Evolutionary conservation across 2,888 invertebrate species (phyloP).

Genomic region (Aphodius granarius): DNA sequence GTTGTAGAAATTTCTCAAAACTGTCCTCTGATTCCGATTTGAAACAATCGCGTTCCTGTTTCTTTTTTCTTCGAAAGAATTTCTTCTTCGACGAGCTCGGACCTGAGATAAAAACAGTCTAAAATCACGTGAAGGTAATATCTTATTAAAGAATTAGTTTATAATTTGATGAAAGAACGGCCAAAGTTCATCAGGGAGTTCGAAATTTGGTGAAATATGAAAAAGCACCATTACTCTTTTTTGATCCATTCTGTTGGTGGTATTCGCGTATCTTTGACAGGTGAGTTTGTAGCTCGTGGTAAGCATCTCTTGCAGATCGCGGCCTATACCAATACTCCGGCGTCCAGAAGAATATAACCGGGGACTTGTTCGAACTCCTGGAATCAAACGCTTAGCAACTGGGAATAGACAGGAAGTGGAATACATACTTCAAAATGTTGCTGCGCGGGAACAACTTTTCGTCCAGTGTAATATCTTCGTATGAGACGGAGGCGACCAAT

Average conservation of each 20-base stretch:
- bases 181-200: background rate
- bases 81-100: conserved; percentile 17
- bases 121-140: background rate
- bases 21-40: conserved; percentile 31
- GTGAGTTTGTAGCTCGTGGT: conserved; percentile 51
- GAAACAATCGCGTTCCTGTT: conserved; percentile 29
- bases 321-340: conserved; percentile 61
- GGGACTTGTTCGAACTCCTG: conserved; percentile 42
- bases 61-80: conserved; percentile 23
- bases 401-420: background rate
- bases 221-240: conserved; percentile 29
- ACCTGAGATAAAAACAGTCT: no score
- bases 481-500: conserved; percentile 54
- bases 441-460: conserved; percentile 32
- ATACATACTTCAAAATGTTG: conserved; percentile 37
- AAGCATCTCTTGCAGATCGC: conserved; percentile 52
- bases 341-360: conserved; percentile 59
- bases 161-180: no score
- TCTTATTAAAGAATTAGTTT: background rate
- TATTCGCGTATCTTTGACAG: conserved; percentile 43
- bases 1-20: conserved; percentile 12
- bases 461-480: conserved; percentile 46
- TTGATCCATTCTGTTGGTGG: conserved; percentile 31
- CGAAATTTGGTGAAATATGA: background rate
- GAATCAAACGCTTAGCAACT: background rate